phyloP scores from a whole-genome alignment of 2,113 vertebrate genomes.

The Lophochroa leadbeateri region DNA sequence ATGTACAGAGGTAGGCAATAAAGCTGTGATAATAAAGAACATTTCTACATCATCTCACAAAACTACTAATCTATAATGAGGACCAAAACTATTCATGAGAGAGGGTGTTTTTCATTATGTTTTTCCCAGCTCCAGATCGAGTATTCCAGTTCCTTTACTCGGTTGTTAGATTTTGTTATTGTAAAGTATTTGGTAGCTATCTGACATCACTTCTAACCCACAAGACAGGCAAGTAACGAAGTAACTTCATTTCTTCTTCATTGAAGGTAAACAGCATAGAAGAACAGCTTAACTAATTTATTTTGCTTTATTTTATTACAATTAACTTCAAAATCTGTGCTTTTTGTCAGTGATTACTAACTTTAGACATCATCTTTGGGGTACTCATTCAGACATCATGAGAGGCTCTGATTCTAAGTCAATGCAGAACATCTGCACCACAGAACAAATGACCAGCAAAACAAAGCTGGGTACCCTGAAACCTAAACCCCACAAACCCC shows the following conservation, averaged over 20 bases:
- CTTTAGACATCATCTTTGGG: background rate
- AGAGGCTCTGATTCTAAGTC: background rate
- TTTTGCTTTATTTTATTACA: background rate
- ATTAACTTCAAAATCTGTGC: background rate
- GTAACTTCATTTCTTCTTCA: background rate
- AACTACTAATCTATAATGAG: conserved; percentile 75
- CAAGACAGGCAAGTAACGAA: background rate
- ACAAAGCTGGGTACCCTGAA: background rate
- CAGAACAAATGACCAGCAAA: background rate
- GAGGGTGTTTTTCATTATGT: conserved; percentile 61
- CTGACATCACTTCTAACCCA: background rate
- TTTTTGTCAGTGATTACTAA: background rate
- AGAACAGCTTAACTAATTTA: background rate
- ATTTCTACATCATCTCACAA: conserved; percentile 79
- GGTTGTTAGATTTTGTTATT: background rate
- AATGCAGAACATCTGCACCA: background rate
- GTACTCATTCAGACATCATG: background rate
- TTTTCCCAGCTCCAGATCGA: conserved; percentile 9
- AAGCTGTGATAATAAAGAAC: conserved; percentile 81
- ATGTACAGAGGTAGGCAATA: conserved; percentile 81
- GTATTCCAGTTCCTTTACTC: background rate
- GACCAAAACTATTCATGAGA: conserved; percentile 54
- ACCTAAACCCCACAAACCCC: background rate
- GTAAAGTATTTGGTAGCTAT: conserved; percentile 26
- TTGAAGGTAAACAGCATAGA: background rate